Percentiles rank a stretch among this genome's conserved stretches.
phyloP scores from a whole-genome alignment of 2,113 vertebrate genomes.

The Takifugu flavidus region DNA sequence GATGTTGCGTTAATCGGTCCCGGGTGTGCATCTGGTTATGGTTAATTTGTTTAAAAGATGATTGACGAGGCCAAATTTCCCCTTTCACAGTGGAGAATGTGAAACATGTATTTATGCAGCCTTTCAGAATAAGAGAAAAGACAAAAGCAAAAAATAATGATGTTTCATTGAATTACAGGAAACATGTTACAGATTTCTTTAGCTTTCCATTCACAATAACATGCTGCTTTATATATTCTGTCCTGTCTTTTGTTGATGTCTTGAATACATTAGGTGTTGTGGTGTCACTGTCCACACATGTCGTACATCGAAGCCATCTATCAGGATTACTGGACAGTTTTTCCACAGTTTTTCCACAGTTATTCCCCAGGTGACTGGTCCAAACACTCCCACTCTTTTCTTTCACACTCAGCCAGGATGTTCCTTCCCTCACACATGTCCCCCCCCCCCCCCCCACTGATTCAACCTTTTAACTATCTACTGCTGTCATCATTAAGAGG shows the following conservation, averaged over 20 bases:
- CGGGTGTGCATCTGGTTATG: conserved; percentile 51
- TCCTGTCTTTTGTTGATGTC: too few relatives aligned
- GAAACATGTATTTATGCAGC: conserved; percentile 7
- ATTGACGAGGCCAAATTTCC: conserved; percentile 57
- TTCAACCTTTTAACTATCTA: too few relatives aligned
- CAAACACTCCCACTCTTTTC: conserved; percentile 74
- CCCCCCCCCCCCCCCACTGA: not conserved
- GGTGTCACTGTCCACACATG: too few relatives aligned
- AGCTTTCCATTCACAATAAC: too few relatives aligned
- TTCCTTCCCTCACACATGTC: not conserved
- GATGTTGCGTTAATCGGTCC: conserved; percentile 37
- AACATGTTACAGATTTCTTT: too few relatives aligned
- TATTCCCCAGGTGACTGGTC: conserved; percentile 66
- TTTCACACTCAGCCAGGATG: conserved; percentile 74
- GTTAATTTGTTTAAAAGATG: conserved; percentile 52
- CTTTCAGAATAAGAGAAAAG: conserved; percentile 5
- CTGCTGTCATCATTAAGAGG: too few relatives aligned
- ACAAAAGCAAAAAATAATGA: not conserved
- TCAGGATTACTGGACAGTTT: conserved; percentile 7
- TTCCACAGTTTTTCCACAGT: conserved; percentile 65
- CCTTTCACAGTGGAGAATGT: conserved; percentile 29
- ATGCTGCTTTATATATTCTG: too few relatives aligned
- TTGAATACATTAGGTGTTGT: too few relatives aligned
- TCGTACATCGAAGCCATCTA: too few relatives aligned
- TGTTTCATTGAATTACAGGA: not conserved